Conservation (phyloP, 2,797 vertebrate species). For the Tinamus major region DNA sequence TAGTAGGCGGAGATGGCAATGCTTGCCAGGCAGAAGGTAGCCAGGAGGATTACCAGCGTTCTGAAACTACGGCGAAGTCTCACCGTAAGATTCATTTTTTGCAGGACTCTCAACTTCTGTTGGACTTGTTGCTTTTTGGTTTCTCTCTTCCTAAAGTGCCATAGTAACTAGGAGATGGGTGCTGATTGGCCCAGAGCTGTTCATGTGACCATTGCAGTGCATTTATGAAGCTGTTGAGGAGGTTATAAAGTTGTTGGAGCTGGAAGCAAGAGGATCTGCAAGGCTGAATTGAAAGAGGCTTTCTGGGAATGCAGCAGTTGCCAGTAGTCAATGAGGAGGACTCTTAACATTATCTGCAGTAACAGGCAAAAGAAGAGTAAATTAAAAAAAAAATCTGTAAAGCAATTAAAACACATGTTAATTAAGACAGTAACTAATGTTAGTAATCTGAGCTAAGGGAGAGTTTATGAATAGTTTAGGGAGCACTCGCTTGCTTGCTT, state of each 20-base stretch:
- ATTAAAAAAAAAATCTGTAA: slow-evolving; percentile 64
- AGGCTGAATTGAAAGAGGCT: slow-evolving; percentile 33
- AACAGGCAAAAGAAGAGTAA: slow-evolving; percentile 51
- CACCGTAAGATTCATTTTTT: slow-evolving; percentile 88
- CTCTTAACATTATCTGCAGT: slow-evolving; percentile 76
- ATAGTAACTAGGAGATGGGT: slow-evolving; percentile 57
- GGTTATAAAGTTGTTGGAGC: slow-evolving; percentile 38
- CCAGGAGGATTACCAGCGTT: slow-evolving; percentile 89
- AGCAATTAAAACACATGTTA: slow-evolving; percentile 48
- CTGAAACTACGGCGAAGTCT: slow-evolving; percentile 89
- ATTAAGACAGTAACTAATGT: slow-evolving; percentile 19
- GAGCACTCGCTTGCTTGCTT: not conserved
- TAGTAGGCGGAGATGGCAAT: slow-evolving; percentile 94
- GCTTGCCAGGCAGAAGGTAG: slow-evolving; percentile 92
- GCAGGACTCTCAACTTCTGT: not conserved
- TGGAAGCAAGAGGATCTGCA: slow-evolving; percentile 32
- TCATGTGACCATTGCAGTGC: slow-evolving; percentile 98
- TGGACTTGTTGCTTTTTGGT: not conserved
- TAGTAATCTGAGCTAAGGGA: slow-evolving; percentile 8
- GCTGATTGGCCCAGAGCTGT: slow-evolving; percentile 53
- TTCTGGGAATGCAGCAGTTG: slow-evolving; percentile 47
- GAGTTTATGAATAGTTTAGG: slow-evolving; percentile 20
- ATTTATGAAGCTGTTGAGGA: slow-evolving; percentile 53
- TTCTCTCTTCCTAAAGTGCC: slow-evolving; percentile 71
- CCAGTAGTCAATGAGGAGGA: slow-evolving; percentile 56